Evolutionary conservation across 2,888 invertebrate genomes (phyloP).

Genomic region (Coenonympha glycerion): DNA sequence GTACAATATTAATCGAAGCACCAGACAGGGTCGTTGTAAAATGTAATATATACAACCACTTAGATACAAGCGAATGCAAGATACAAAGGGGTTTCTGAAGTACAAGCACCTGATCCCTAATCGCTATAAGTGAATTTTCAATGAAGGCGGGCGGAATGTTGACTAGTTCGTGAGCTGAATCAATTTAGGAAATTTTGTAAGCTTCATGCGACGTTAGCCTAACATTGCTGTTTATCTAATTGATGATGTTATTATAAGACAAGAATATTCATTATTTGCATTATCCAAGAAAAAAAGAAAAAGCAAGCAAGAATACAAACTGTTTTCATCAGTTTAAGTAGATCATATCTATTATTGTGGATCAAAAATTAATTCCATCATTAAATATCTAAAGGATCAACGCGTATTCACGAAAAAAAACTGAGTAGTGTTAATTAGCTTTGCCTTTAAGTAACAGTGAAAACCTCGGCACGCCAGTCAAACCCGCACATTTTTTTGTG

Average conservation of each 20-base stretch:
- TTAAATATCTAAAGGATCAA: too few species aligned
- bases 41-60: conserved; percentile 19
- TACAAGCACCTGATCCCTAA: conserved; percentile 21
- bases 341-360: too few species aligned
- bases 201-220: background rate
- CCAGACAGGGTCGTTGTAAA: background rate
- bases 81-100: conserved; percentile 4
- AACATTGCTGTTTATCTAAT: too few species aligned
- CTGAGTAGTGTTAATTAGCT: too few species aligned
- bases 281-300: too few species aligned
- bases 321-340: too few species aligned
- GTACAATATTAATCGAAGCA: background rate
- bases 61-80: conserved; percentile 10
- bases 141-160: background rate
- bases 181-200: background rate
- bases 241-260: too few species aligned
- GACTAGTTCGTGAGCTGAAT: background rate
- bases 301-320: too few species aligned
- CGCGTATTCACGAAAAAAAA: too few species aligned
- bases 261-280: too few species aligned
- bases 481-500: background rate
- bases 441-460: background rate
- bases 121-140: conserved; percentile 7
- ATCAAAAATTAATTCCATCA: too few species aligned
- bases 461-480: background rate